Conservation (phyloP, 2,888 invertebrate species). For the Andrena praecox region DNA sequence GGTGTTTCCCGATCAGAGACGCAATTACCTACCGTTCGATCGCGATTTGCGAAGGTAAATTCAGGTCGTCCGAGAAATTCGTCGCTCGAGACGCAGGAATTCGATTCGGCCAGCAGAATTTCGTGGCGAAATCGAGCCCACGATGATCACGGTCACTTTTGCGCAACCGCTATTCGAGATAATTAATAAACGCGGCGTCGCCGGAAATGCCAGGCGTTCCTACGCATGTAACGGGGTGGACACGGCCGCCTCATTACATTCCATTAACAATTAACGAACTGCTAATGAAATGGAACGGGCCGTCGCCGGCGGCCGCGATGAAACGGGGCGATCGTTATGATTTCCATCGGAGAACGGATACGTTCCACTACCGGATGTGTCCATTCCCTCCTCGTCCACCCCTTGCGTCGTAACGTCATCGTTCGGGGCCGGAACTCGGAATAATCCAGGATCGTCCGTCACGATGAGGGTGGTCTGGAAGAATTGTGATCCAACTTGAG, state of each 20-base stretch:
- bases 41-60: neutral
- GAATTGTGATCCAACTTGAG: too few relatives aligned
- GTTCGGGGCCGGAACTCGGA: constrained; percentile 28
- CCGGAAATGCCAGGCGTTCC: constrained; percentile 19
- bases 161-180: constrained; percentile 53
- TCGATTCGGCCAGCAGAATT: neutral
- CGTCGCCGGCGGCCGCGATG: constrained; percentile 24
- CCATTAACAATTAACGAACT: constrained; percentile 72
- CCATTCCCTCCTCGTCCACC: neutral
- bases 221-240: constrained; percentile 28
- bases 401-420: constrained; percentile 8
- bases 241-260: constrained; percentile 59
- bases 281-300: constrained; percentile 69
- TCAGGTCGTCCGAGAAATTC: neutral
- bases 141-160: constrained; percentile 28
- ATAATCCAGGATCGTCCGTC: constrained; percentile 23
- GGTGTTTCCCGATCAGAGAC: too few relatives aligned
- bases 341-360: constrained; percentile 47
- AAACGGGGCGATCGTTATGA: constrained; percentile 60
- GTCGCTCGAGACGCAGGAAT: neutral
- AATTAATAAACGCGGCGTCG: constrained; percentile 56
- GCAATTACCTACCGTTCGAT: too few relatives aligned
- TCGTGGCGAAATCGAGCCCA: constrained; percentile 21
- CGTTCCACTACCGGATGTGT: constrained; percentile 38
- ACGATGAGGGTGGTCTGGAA: neutral